Conservation (phyloP, 2,113 vertebrate genomes). For the Morone chrysops region DNA sequence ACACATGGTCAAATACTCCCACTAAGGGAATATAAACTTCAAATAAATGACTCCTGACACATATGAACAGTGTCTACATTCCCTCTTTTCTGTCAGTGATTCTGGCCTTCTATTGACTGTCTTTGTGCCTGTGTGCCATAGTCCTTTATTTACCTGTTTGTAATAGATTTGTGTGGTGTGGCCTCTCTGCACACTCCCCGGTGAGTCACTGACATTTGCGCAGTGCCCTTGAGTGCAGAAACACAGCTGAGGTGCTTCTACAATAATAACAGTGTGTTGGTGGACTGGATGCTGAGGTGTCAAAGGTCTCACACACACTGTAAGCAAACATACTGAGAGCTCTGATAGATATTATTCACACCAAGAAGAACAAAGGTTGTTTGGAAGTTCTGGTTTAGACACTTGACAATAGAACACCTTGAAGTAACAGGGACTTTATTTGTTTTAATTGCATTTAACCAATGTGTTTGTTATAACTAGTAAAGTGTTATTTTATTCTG, state of each 20-base stretch:
- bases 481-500: not conserved
- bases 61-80: too few species aligned
- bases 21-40: not conserved
- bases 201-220: constrained; percentile 66
- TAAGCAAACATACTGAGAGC: constrained; percentile 30
- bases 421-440: not conserved
- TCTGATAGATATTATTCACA: constrained; percentile 7
- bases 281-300: constrained; percentile 33
- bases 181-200: constrained; percentile 37
- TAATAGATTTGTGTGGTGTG: constrained; percentile 39
- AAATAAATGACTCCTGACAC: not conserved
- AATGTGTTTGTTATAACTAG: too few species aligned
- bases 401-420: not conserved
- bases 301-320: constrained; percentile 8
- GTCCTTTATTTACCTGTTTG: constrained; percentile 36
- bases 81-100: not conserved
- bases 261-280: constrained; percentile 38
- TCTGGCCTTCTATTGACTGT: not conserved
- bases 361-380: constrained; percentile 4
- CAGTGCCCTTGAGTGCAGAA: constrained; percentile 60
- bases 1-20: not conserved
- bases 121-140: not conserved
- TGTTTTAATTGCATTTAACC: too few species aligned
- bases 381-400: not conserved
- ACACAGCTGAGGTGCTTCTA: constrained; percentile 31